Evolutionary conservation across 2,888 invertebrate species (phyloP).

Genomic region (Netelia virgata): DNA sequence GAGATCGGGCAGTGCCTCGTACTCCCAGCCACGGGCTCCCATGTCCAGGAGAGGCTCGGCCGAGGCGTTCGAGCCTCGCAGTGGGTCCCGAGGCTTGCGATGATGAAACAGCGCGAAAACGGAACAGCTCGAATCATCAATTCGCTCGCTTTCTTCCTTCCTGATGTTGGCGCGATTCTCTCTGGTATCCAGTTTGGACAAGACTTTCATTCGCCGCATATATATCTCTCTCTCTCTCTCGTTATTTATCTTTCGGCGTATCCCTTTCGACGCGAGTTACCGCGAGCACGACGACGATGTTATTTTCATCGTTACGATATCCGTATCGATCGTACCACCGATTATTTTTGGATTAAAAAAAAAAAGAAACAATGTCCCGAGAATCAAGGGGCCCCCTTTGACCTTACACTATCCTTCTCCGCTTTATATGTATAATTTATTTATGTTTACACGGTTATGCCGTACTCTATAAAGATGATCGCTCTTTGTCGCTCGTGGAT

Average conservation of each 20-base stretch:
- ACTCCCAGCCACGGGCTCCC: constrained; percentile 82
- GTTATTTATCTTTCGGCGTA: too few species aligned
- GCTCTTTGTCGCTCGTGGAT: constrained; percentile 47
- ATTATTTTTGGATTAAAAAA: too few species aligned
- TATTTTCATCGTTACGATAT: too few species aligned
- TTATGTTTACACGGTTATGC: constrained; percentile 19
- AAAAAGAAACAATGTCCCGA: too few species aligned
- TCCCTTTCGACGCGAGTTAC: not conserved
- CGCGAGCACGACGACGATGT: not conserved
- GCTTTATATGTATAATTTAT: not conserved
- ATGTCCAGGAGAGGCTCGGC: constrained; percentile 85
- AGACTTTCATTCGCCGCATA: not conserved
- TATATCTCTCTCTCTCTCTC: not conserved
- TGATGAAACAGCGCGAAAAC: constrained; percentile 77
- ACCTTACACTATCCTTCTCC: constrained; percentile 39
- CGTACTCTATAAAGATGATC: not conserved
- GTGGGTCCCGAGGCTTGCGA: constrained; percentile 79
- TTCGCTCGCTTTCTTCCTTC: constrained; percentile 47
- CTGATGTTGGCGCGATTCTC: constrained; percentile 40
- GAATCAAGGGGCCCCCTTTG: constrained; percentile 36
- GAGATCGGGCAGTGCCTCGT: constrained; percentile 82
- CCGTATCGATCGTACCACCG: too few species aligned
- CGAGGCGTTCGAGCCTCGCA: constrained; percentile 78
- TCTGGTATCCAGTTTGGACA: constrained; percentile 58
- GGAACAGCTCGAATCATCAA: constrained; percentile 72